Evolutionary conservation across 2,797 vertebrate genomes (phyloP).

Genomic region (Cuculus canorus): DNA sequence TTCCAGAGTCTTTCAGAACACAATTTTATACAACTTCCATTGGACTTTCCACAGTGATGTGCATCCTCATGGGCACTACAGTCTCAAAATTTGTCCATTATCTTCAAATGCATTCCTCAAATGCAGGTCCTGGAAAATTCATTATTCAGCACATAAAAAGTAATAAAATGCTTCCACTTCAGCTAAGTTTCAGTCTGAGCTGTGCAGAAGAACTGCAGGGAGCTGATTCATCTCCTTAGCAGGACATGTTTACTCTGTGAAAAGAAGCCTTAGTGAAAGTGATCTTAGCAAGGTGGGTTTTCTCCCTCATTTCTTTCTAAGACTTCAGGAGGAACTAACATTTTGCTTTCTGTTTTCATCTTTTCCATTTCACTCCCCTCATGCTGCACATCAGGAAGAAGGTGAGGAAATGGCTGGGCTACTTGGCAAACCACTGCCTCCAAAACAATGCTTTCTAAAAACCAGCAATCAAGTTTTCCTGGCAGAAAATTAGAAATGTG

Average conservation of each 20-base stretch:
- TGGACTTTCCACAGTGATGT: not conserved
- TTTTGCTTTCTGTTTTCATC: not conserved
- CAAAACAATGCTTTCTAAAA: not conserved
- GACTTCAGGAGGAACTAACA: not conserved
- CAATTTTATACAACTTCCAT: not conserved
- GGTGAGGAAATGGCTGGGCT: not conserved
- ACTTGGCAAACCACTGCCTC: not conserved
- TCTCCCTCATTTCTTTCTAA: not conserved
- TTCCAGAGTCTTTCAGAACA: not conserved
- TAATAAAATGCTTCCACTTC: not conserved
- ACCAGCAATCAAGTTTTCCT: not conserved
- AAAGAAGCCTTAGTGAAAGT: not conserved
- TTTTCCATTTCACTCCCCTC: not conserved
- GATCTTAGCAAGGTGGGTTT: not conserved
- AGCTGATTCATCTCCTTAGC: not conserved
- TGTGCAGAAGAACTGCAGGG: not conserved
- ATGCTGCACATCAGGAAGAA: not conserved
- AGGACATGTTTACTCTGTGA: not conserved
- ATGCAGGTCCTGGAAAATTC: not conserved
- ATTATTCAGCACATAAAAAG: not conserved
- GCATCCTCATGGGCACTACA: not conserved
- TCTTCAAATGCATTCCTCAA: not conserved
- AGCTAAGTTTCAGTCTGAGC: not conserved
- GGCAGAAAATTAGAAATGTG: not conserved
- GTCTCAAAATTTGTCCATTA: not conserved